Evolutionary conservation across 2,888 invertebrate species (phyloP), one percentile per base, ranked within the genome.

Genomic region (Noctua janthina): DNA sequence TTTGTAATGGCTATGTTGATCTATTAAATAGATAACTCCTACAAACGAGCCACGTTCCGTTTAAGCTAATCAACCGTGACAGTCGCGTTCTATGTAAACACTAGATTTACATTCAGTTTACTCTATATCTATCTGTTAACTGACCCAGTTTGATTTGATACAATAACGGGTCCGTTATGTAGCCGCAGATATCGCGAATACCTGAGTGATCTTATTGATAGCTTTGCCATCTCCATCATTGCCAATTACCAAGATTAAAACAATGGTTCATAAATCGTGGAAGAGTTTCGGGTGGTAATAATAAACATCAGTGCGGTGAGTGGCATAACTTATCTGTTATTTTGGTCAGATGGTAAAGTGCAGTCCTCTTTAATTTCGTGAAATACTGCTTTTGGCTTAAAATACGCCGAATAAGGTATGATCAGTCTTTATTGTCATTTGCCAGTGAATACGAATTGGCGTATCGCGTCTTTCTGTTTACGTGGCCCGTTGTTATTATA

Each of bases 251-350:
- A 89, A 88, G 79, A 91, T 90, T 87, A 77, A 88, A 89, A 93
- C 92, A 94, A 94, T 94, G 88, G 90, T 87, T 91, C 82, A 92
- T 94, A 93, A 93, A 93, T 93, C 89, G 82, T 84, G 82, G 72
- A 81, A 80, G 80, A 81, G 85, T 84, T 90, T 89, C 77, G 81
- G 87, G 89, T 91, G 90, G 88, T 90, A 91, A 90, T 90, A 91
- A 90, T 92, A 91, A 92, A 92, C 89, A 86, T 87, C 85, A 85
- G 81, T 74, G 75, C 85, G 81, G 75, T 81, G 85, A 89, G 80
- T 88, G 89, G 87, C 89, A 91, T 91, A 91, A 91, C 86, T 90
- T 92, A 90, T 88, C 88, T 83, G 85, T 85, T 88, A 86, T 91
- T 93, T 93, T 91, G 91, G 92, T 87, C 87, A 90, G 81, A 89